Evolutionary conservation across 1,140 invertebrate species (phyloP).

Genomic region (Anadara kagoshimensis): DNA sequence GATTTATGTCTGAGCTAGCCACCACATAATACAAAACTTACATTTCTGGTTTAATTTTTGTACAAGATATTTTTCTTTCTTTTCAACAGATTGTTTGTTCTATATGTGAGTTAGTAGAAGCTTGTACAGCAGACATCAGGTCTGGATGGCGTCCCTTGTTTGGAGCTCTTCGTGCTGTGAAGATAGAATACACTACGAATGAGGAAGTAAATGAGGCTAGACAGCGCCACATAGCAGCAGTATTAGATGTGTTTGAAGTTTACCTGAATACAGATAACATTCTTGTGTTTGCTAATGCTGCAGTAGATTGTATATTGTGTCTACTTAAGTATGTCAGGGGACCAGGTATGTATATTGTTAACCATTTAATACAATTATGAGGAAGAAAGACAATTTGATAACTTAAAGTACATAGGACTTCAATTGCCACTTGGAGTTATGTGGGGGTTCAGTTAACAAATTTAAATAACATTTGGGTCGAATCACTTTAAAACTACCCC

Average conservation of each 20-base stretch:
- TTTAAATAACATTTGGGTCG: too few relatives aligned
- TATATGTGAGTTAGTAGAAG: constrained; percentile 96
- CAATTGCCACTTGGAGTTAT: too few relatives aligned
- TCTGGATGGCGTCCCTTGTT: constrained; percentile 96
- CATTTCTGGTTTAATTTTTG: neutral
- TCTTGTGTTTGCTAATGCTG: constrained; percentile 93
- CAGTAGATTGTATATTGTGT: constrained; percentile 93
- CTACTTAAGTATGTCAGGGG: constrained; percentile 82
- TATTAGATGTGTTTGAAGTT: constrained; percentile 93
- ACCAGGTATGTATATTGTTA: constrained; percentile 67
- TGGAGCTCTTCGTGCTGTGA: constrained; percentile 88
- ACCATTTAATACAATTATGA: too few relatives aligned
- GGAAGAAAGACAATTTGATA: too few relatives aligned
- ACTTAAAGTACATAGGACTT: too few relatives aligned
- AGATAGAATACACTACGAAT: constrained; percentile 73
- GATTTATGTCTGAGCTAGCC: too few relatives aligned
- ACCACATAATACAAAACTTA: neutral
- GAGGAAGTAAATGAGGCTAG: constrained; percentile 73
- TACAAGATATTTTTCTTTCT: constrained; percentile 35
- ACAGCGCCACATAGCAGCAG: constrained; percentile 79
- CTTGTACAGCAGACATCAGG: constrained; percentile 91
- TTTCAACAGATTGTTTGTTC: constrained; percentile 91
- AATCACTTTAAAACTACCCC: too few relatives aligned
- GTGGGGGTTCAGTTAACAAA: too few relatives aligned
- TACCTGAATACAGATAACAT: constrained; percentile 94